phyloP scores from a whole-genome alignment of 2,888 invertebrate species.

The Orthonevra nobilis region DNA sequence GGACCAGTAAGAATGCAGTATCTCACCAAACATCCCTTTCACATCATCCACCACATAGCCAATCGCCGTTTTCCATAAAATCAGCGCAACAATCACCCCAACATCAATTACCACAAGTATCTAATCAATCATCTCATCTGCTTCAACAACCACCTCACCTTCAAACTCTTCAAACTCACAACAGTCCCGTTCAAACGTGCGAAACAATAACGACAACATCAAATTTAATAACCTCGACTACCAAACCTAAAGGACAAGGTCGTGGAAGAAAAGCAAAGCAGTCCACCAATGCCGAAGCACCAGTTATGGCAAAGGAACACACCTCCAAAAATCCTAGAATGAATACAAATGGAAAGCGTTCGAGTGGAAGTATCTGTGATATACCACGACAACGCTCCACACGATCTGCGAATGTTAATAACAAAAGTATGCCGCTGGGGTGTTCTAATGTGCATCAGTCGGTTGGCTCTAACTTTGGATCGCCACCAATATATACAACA shows the following conservation, averaged over 20 bases:
- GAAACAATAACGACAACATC: constrained; percentile 1
- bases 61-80: constrained; percentile 2
- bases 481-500: constrained; percentile 22
- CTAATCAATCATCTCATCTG: neutral
- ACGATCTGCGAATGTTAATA: constrained; percentile 15
- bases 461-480: constrained; percentile 1
- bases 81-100: too few species aligned
- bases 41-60: neutral
- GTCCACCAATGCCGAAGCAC: neutral
- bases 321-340: constrained; percentile 7
- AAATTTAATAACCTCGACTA: neutral
- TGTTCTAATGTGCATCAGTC: constrained; percentile 19
- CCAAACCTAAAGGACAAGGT: constrained; percentile 23
- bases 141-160: too few species aligned
- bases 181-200: neutral
- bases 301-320: constrained; percentile 16
- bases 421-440: neutral
- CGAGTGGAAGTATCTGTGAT: constrained; percentile 46
- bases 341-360: constrained; percentile 40
- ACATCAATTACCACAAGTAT: too few species aligned
- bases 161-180: too few species aligned
- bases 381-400: constrained; percentile 31
- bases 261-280: constrained; percentile 41
- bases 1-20: constrained; percentile 3
- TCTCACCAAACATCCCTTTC: constrained; percentile 1